Percentiles rank a stretch among this genome's conserved stretches.
These are phyloP conservation scores for Trinectes maculatus DNA, from an alignment of 2,113 vertebrate genomes.

Conservation along the genomic window DNA sequence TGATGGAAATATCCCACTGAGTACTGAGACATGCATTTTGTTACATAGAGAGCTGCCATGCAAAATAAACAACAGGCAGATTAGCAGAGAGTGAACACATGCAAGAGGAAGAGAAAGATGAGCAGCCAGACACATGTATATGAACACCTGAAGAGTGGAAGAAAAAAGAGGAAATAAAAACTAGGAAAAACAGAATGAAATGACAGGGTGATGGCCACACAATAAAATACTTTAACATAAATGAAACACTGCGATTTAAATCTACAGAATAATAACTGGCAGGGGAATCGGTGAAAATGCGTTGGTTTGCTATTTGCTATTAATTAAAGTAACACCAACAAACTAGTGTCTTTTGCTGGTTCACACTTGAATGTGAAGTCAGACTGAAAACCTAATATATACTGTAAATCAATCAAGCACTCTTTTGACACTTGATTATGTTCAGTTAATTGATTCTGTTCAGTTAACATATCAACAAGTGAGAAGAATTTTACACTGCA, in stretches of 20 bases:
- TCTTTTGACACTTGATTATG: neutral
- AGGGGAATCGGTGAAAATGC: constrained; percentile 25
- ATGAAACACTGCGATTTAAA: constrained; percentile 13
- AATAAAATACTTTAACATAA: constrained; percentile 30
- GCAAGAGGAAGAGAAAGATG: constrained; percentile 81
- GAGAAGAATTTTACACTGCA: constrained; percentile 2
- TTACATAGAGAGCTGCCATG: constrained; percentile 20
- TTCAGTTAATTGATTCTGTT: no score
- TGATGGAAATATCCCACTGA: constrained; percentile 25
- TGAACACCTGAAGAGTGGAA: constrained; percentile 78
- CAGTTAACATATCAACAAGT: no score
- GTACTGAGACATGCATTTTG: constrained; percentile 14
- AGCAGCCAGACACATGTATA: constrained; percentile 81
- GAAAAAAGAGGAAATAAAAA: constrained; percentile 58
- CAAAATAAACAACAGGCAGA: constrained; percentile 12
- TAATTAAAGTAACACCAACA: neutral
- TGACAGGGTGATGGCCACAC: constrained; percentile 34
- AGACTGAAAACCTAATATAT: constrained; percentile 62
- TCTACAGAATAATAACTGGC: constrained; percentile 34
- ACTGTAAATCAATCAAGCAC: constrained; percentile 13
- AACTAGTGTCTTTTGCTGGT: constrained; percentile 28
- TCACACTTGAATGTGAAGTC: constrained; percentile 23
- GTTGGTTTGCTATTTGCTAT: no score
- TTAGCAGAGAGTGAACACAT: constrained; percentile 72
- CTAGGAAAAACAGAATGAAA: constrained; percentile 56